Evolutionary conservation across 1,140 invertebrate species (phyloP).

Genomic region (Tetragonula clypearis): DNA sequence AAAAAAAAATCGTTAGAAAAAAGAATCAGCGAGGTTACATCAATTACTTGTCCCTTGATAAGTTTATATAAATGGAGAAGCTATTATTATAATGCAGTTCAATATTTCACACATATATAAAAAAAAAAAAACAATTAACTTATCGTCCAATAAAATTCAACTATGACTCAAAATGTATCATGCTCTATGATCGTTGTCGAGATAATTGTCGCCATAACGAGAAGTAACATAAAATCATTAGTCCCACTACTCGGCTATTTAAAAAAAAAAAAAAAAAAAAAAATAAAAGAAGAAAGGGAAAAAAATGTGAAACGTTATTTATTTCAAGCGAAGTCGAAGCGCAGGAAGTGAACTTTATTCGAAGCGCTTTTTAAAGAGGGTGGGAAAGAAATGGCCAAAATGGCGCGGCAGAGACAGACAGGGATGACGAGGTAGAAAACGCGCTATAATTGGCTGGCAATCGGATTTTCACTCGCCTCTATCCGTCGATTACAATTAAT

Average conservation of each 20-base stretch:
- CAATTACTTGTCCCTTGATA: too few relatives aligned
- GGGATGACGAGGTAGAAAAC: constrained; percentile 9
- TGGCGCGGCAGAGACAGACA: not conserved
- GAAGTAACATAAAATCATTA: not conserved
- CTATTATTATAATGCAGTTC: too few relatives aligned
- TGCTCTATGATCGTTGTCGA: not conserved
- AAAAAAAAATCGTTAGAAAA: too few relatives aligned
- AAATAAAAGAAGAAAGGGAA: too few relatives aligned
- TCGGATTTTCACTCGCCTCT: constrained; percentile 56
- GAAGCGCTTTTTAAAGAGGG: not conserved
- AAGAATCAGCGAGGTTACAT: too few relatives aligned
- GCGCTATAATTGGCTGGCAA: constrained; percentile 46
- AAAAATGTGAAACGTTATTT: too few relatives aligned
- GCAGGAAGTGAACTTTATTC: not conserved
- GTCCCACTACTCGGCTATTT: not conserved
- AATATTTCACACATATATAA: too few relatives aligned
- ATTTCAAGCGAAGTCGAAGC: not conserved
- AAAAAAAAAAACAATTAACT: too few relatives aligned
- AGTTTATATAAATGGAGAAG: too few relatives aligned
- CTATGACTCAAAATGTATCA: not conserved
- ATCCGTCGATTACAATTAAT: constrained; percentile 67
- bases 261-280: not conserved
- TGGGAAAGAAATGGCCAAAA: not conserved
- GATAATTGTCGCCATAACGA: not conserved
- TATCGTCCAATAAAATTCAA: not conserved